These are phyloP conservation scores for Caranx melampygus DNA, from an alignment of 2,113 vertebrate species.

Conservation along the genomic window DNA sequence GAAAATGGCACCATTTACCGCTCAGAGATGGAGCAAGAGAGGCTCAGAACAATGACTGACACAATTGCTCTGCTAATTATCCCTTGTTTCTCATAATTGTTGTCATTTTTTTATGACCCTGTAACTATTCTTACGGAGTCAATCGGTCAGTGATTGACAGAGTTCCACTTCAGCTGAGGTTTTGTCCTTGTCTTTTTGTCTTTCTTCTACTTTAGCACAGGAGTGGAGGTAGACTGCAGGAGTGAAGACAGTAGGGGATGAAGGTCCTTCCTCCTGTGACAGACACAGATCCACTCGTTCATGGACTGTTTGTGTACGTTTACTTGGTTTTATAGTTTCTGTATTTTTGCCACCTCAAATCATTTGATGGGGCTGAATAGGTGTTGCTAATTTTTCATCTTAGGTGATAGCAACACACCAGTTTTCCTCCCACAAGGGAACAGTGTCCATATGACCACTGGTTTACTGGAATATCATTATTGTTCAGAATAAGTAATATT, in stretches of 20 bases:
- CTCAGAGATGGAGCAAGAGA: slow-evolving; percentile 28
- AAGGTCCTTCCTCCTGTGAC: neutral
- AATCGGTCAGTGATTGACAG: slow-evolving; percentile 52
- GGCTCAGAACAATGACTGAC: slow-evolving; percentile 47
- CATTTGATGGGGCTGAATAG: neutral
- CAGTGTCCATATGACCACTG: neutral
- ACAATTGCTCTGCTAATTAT: slow-evolving; percentile 50
- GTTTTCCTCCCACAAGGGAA: neutral
- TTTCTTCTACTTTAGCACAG: slow-evolving; percentile 5
- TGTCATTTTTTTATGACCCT: slow-evolving; percentile 36
- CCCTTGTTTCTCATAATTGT: slow-evolving; percentile 41
- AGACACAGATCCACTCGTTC: neutral
- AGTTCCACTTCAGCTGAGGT: neutral
- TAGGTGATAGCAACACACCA: neutral
- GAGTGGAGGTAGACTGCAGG: neutral
- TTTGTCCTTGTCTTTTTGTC: neutral
- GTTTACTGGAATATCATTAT: neutral
- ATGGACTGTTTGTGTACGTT: neutral
- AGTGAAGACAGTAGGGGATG: neutral
- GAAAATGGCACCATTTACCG: slow-evolving; percentile 58
- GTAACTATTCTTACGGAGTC: slow-evolving; percentile 17
- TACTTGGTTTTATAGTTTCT: neutral
- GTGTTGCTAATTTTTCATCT: neutral
- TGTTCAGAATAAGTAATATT: neutral
- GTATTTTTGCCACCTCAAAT: neutral